phyloP scores from a whole-genome alignment of 2,113 vertebrate genomes.

The Lates calcarifer region DNA sequence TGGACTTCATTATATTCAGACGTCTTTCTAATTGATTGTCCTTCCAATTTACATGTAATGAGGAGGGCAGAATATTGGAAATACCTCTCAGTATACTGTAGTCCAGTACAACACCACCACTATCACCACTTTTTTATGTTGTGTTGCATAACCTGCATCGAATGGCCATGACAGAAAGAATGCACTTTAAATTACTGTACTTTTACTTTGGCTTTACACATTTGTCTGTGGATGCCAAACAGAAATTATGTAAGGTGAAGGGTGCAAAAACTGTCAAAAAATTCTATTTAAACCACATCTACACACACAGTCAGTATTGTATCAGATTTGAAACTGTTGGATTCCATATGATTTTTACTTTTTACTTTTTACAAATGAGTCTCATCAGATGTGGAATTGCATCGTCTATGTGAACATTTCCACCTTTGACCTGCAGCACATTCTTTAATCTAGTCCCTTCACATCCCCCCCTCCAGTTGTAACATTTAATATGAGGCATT shows the following conservation, averaged over 20 bases:
- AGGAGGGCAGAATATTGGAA: too few relatives aligned
- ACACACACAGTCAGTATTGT: neutral
- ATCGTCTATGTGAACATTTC: neutral
- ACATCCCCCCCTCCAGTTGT: neutral
- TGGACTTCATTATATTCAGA: neutral
- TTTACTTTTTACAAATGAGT: neutral
- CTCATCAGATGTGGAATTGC: neutral
- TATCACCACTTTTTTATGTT: neutral
- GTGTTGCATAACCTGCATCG: neutral
- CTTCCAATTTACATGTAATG: too few relatives aligned
- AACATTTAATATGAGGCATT: conserved; percentile 14
- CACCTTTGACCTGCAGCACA: conserved; percentile 12
- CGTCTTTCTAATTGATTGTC: neutral
- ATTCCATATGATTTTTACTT: neutral
- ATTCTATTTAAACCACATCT: neutral
- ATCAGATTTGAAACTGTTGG: neutral
- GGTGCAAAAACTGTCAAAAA: neutral
- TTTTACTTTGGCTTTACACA: neutral
- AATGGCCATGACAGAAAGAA: neutral
- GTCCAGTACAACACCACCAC: neutral
- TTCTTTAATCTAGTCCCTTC: neutral
- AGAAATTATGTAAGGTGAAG: neutral
- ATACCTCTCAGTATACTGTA: neutral
- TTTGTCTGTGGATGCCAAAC: neutral
- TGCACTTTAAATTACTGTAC: neutral